Conservation (phyloP, 1,140 invertebrate species). For the Condylostylus longicornis region DNA sequence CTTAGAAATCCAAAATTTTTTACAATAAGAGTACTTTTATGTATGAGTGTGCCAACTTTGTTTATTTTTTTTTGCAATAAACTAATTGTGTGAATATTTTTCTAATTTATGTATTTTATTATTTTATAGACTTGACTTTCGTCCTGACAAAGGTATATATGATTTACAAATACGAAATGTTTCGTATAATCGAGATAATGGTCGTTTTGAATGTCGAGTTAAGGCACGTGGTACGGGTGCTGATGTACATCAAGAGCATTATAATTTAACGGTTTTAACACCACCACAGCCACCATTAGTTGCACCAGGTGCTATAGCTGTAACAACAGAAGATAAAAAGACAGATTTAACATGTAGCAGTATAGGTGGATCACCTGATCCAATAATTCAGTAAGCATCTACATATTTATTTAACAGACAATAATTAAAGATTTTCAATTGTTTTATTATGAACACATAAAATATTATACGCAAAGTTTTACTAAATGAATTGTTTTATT, state of each 20-base stretch:
- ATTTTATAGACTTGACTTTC: slow-evolving; percentile 52
- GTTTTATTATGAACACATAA: not conserved
- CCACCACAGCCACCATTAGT: slow-evolving; percentile 65
- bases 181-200: slow-evolving; percentile 79
- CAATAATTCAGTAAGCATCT: slow-evolving; percentile 51
- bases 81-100: slow-evolving; percentile 15
- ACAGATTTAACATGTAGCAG: slow-evolving; percentile 69
- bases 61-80: too few species aligned
- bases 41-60: too few species aligned
- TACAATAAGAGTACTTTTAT: too few species aligned
- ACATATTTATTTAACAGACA: not conserved
- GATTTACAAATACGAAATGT: slow-evolving; percentile 75
- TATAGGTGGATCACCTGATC: slow-evolving; percentile 75
- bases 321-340: slow-evolving; percentile 62
- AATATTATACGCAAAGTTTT: not conserved
- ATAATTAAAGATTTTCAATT: not conserved
- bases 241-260: slow-evolving; percentile 66
- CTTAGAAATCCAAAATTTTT: too few species aligned
- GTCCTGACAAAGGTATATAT: slow-evolving; percentile 65
- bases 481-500: slow-evolving; percentile 1
- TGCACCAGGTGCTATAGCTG: slow-evolving; percentile 47
- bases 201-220: slow-evolving; percentile 76
- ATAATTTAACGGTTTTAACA: slow-evolving; percentile 71
- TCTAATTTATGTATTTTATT: not conserved
- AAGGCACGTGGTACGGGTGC: slow-evolving; percentile 69